Percentiles rank a stretch among this genome's conserved stretches.
Evolutionary conservation across 2,888 invertebrate species (phyloP).

Genomic region (Ennomos quercinarius): DNA sequence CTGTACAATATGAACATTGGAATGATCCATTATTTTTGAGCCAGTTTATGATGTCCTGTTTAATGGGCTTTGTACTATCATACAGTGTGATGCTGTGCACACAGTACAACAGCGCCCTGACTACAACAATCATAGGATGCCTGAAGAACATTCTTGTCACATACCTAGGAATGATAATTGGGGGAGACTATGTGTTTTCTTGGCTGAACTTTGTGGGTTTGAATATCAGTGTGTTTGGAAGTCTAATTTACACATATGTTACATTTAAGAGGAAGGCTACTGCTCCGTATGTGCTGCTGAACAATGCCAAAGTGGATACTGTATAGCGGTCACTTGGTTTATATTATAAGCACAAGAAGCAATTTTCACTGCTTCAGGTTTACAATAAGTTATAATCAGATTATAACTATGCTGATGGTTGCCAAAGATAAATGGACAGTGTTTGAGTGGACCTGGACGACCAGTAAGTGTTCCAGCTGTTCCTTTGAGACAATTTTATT

Average conservation of each 20-base stretch:
- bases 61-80: conserved; percentile 98
- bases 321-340: conserved; percentile 58
- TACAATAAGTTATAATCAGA: conserved; percentile 50
- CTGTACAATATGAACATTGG: conserved; percentile 90
- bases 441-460: conserved; percentile 22
- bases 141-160: conserved; percentile 99
- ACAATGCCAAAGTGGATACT: conserved; percentile 69
- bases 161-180: conserved; percentile 98
- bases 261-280: conserved; percentile 89
- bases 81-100: conserved; percentile 98
- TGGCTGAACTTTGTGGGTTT: conserved; percentile 98
- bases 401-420: conserved; percentile 55
- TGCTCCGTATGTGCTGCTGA: conserved; percentile 59
- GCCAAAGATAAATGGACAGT: conserved; percentile 65
- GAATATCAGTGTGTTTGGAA: conserved; percentile 96
- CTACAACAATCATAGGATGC: conserved; percentile 99
- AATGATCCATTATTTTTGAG: conserved; percentile 89
- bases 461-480: not conserved
- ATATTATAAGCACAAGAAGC: conserved; percentile 46
- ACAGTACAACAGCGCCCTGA: conserved; percentile 98
- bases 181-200: conserved; percentile 98
- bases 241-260: conserved; percentile 94
- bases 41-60: conserved; percentile 95
- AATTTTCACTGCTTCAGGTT: conserved; percentile 42
- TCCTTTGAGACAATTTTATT: conserved; percentile 1